These are phyloP conservation scores for Daphoenositta chrysoptera DNA, from an alignment of 2,113 vertebrate species.

Conservation along the genomic window DNA sequence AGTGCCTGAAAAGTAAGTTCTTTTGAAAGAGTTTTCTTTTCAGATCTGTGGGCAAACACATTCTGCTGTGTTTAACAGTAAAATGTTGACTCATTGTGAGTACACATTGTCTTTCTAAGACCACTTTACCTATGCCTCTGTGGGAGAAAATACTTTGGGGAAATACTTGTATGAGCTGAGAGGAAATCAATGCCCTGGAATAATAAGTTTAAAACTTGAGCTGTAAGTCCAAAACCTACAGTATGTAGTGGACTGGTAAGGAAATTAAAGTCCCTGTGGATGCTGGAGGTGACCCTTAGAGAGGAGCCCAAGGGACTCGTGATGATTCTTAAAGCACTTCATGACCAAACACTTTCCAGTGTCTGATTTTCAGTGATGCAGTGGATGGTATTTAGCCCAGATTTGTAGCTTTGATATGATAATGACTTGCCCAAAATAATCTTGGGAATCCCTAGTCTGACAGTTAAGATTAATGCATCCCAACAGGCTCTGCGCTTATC, in stretches of 20 bases:
- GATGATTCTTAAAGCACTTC: not conserved
- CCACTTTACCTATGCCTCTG: not conserved
- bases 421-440: not conserved
- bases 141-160: not conserved
- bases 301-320: not conserved
- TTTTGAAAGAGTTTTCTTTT: slow-evolving; percentile 67
- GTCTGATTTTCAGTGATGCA: not conserved
- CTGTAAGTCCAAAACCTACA: not conserved
- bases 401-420: not conserved
- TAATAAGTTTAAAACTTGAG: not conserved
- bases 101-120: not conserved
- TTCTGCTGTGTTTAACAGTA: slow-evolving; percentile 36
- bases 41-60: slow-evolving; percentile 44
- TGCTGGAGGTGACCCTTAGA: not conserved
- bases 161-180: not conserved
- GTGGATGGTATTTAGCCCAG: not conserved
- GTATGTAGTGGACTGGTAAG: not conserved
- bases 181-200: not conserved
- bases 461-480: not conserved
- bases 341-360: not conserved
- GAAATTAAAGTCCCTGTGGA: not conserved
- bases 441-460: not conserved
- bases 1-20: slow-evolving; percentile 69
- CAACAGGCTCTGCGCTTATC: not conserved
- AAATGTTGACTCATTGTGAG: slow-evolving; percentile 13